These are phyloP conservation scores for Corythornis vintsioides DNA, from an alignment of 2,113 vertebrate genomes.

Conservation along the genomic window DNA sequence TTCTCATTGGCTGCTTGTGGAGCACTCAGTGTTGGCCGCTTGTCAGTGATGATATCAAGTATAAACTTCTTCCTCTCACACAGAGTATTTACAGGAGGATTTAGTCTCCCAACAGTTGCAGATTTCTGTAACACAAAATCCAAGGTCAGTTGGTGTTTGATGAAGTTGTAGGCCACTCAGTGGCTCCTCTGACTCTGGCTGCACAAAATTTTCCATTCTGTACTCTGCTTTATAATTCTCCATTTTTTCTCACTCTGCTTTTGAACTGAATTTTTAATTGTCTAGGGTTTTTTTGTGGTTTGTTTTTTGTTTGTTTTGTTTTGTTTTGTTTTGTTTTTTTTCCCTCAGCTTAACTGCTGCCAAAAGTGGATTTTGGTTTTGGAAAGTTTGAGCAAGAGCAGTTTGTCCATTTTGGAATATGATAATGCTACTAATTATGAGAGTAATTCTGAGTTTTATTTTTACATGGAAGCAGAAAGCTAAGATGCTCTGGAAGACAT, in stretches of 20 bases:
- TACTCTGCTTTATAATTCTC: background rate
- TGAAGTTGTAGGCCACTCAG: background rate
- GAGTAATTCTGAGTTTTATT: background rate
- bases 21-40: background rate
- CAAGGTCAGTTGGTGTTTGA: background rate
- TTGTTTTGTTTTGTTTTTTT: background rate
- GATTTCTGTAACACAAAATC: background rate
- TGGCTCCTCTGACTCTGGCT: background rate
- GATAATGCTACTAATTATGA: background rate
- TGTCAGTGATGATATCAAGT: background rate
- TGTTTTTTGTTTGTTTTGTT: too few relatives aligned
- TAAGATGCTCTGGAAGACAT: background rate
- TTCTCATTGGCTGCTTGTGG: accelerated
- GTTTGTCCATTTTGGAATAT: background rate
- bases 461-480: background rate
- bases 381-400: background rate
- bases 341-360: background rate
- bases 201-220: background rate
- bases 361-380: background rate
- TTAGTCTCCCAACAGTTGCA: background rate
- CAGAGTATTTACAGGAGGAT: background rate
- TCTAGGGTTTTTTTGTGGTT: too few relatives aligned
- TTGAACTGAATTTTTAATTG: background rate
- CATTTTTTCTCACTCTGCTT: background rate
- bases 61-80: background rate